Evolutionary conservation across 2,797 vertebrate genomes (phyloP).

Genomic region (Eulemur coronatus): DNA sequence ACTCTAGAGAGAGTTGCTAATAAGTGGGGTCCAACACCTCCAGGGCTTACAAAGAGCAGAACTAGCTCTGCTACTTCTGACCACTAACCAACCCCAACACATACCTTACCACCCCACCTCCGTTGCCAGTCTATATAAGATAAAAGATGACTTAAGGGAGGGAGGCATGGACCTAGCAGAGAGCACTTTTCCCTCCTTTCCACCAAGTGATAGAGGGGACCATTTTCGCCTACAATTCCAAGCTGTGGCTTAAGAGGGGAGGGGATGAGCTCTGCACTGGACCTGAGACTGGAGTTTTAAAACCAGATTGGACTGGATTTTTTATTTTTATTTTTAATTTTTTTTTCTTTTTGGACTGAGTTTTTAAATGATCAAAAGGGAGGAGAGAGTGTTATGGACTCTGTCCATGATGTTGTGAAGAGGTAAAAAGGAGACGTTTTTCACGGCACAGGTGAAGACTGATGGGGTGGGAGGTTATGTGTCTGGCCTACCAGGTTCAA

Average conservation of each 20-base stretch:
- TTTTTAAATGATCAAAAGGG: neutral
- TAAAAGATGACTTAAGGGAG: neutral
- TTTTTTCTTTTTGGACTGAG: too few relatives aligned
- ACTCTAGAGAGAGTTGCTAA: constrained; percentile 4
- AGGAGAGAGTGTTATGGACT: neutral
- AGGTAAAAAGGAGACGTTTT: neutral
- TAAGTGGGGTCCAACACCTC: neutral
- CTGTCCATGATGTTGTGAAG: neutral
- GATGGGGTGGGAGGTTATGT: neutral
- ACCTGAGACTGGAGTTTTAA: neutral
- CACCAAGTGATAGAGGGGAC: neutral
- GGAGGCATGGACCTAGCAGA: neutral
- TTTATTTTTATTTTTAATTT: neutral
- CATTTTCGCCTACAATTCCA: neutral
- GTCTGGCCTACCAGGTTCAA: neutral
- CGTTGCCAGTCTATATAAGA: neutral
- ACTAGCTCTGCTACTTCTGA: neutral
- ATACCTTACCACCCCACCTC: neutral
- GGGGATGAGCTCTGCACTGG: neutral
- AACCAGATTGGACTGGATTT: neutral
- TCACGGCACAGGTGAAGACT: neutral
- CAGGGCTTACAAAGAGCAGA: neutral
- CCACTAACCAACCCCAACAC: neutral
- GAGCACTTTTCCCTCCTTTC: neutral
- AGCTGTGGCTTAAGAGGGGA: neutral